Evolutionary conservation across 2,113 vertebrate species (phyloP).

Genomic region (Equus przewalskii): DNA sequence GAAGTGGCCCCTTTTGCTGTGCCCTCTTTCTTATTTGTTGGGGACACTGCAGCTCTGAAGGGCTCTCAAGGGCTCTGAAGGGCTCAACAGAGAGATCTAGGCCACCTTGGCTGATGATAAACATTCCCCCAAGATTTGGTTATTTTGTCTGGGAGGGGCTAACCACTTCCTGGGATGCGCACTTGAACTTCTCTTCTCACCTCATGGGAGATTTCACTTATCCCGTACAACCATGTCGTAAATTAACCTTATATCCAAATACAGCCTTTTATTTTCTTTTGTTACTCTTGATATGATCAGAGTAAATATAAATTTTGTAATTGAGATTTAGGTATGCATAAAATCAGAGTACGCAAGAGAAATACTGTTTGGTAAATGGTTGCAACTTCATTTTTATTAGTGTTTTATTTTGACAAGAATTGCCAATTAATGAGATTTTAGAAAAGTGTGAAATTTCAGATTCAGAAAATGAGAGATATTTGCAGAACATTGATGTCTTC

Average conservation of each 20-base stretch:
- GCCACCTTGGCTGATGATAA: not conserved
- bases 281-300: not conserved
- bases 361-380: not conserved
- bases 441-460: conserved; percentile 20
- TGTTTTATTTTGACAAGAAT: conserved; percentile 28
- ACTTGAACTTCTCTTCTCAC: not conserved
- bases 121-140: not conserved
- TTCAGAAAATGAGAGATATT: conserved; percentile 11
- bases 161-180: not conserved
- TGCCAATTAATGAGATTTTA: conserved; percentile 40
- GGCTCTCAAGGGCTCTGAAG: not conserved
- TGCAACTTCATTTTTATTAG: not conserved
- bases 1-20: not conserved
- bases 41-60: not conserved
- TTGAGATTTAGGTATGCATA: conserved; percentile 31
- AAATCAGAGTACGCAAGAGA: conserved; percentile 9
- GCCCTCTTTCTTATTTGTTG: not conserved
- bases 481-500: not conserved
- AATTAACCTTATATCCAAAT: not conserved
- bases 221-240: not conserved
- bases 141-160: conserved; percentile 2
- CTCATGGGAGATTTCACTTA: not conserved
- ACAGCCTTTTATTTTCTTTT: not conserved
- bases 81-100: not conserved
- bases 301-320: not conserved